Evolutionary conservation across 2,113 vertebrate species (phyloP).

Genomic region (Corythaixoides concolor): DNA sequence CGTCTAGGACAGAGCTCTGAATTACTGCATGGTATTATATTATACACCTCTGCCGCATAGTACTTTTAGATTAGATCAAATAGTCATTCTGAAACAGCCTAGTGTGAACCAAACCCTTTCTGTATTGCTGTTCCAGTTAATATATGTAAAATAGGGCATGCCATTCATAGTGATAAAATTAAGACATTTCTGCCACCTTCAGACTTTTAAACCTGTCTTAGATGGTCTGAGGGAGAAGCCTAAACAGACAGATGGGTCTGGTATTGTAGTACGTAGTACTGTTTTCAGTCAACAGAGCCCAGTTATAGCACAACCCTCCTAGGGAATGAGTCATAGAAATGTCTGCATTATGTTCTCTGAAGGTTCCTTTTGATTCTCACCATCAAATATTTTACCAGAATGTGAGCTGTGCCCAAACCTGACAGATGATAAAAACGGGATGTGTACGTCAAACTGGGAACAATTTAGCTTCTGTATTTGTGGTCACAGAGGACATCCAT

Average conservation of each 20-base stretch:
- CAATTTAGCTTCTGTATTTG: neutral
- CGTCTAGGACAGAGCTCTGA: neutral
- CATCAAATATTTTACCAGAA: neutral
- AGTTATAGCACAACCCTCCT: neutral
- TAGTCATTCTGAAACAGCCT: neutral
- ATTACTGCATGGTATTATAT: neutral
- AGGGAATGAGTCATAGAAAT: neutral
- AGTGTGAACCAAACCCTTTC: neutral
- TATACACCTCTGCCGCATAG: neutral
- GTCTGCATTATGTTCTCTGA: neutral
- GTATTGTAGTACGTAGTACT: accelerated
- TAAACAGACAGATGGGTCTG: neutral
- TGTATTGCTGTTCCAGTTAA: neutral
- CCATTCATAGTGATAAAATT: neutral
- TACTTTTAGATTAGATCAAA: neutral
- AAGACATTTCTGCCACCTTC: neutral
- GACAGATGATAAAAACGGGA: neutral
- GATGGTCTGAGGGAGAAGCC: neutral
- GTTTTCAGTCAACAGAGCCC: neutral
- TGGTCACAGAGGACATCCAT: neutral
- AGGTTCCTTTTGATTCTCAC: neutral
- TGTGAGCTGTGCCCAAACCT: neutral
- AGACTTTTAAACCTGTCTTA: neutral
- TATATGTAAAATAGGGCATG: neutral
- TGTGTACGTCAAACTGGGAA: neutral